These are phyloP conservation scores for Corythornis vintsioides DNA, from an alignment of 2,113 vertebrate species.

Conservation along the genomic window DNA sequence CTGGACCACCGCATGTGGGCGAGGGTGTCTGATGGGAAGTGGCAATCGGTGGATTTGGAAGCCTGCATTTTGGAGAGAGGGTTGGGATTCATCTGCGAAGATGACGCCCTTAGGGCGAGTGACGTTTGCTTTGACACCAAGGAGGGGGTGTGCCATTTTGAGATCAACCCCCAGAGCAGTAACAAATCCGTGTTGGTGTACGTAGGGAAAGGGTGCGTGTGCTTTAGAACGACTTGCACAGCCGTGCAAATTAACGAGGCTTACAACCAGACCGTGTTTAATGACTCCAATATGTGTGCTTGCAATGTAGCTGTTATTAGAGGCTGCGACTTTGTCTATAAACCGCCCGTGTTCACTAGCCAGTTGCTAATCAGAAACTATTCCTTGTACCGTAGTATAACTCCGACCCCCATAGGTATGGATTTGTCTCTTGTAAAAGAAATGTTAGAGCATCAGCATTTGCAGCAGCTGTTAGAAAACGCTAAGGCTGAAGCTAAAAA, in stretches of 20 bases:
- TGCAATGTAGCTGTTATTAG: slow-evolving; percentile 63
- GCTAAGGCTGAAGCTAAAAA: slow-evolving; percentile 58
- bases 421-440: slow-evolving; percentile 45
- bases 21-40: slow-evolving; percentile 19
- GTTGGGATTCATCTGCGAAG: slow-evolving; percentile 62
- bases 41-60: slow-evolving; percentile 59
- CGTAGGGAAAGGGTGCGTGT: slow-evolving; percentile 35
- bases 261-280: slow-evolving; percentile 45
- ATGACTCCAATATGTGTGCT: slow-evolving; percentile 47
- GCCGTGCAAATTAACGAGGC: slow-evolving; percentile 43
- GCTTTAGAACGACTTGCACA: slow-evolving; percentile 35
- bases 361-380: slow-evolving; percentile 63
- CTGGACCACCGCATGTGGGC: slow-evolving; percentile 67
- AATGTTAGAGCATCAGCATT: slow-evolving; percentile 46
- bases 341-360: neutral
- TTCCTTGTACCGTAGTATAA: slow-evolving; percentile 55
- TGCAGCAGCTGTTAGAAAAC: slow-evolving; percentile 63
- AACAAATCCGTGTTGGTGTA: slow-evolving; percentile 23
- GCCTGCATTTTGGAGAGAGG: slow-evolving; percentile 65
- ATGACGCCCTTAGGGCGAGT: slow-evolving; percentile 39
- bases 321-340: slow-evolving; percentile 63
- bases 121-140: slow-evolving; percentile 66
- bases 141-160: slow-evolving; percentile 61
- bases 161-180: slow-evolving; percentile 57
- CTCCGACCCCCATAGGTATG: slow-evolving; percentile 49